Conservation (phyloP, 2,888 invertebrate genomes). For the Caenorhabditis sinica region DNA sequence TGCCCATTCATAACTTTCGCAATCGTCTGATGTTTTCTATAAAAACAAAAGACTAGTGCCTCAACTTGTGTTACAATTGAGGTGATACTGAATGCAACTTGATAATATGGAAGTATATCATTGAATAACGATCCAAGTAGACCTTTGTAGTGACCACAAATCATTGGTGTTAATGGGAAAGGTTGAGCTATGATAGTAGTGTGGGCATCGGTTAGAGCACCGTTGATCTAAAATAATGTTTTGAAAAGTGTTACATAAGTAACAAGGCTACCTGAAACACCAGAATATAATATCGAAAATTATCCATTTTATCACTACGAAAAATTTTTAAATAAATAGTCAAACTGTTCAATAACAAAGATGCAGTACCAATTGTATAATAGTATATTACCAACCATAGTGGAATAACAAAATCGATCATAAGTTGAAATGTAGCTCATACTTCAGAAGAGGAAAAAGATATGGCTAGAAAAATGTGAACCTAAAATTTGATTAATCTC, state of each 20-base stretch:
- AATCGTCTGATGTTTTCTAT: conserved; percentile 49
- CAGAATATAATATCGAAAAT: not conserved
- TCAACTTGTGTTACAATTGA: conserved; percentile 33
- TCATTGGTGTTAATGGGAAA: conserved; percentile 9
- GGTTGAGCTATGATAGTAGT: conserved; percentile 11
- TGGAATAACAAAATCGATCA: conserved; percentile 16
- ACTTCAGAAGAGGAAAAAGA: not conserved
- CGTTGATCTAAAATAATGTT: conserved; percentile 9
- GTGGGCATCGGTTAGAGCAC: conserved; percentile 16
- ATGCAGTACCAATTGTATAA: not conserved
- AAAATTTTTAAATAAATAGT: conserved; percentile 7
- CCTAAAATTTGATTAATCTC: not conserved
- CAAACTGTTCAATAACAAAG: not conserved
- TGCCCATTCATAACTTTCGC: conserved; percentile 32
- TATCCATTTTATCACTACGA: conserved; percentile 16
- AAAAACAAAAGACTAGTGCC: conserved; percentile 26
- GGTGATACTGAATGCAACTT: conserved; percentile 21
- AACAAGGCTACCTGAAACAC: conserved; percentile 16
- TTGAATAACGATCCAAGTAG: not conserved
- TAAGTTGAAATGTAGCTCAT: not conserved
- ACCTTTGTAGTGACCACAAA: conserved; percentile 25
- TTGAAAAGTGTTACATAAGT: not conserved
- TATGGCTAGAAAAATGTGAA: not conserved
- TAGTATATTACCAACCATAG: conserved; percentile 13
- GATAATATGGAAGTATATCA: not conserved